Percentiles rank a stretch among this genome's conserved stretches.
Conservation (phyloP, 1,140 invertebrate species). For the Nomia melanderi region DNA sequence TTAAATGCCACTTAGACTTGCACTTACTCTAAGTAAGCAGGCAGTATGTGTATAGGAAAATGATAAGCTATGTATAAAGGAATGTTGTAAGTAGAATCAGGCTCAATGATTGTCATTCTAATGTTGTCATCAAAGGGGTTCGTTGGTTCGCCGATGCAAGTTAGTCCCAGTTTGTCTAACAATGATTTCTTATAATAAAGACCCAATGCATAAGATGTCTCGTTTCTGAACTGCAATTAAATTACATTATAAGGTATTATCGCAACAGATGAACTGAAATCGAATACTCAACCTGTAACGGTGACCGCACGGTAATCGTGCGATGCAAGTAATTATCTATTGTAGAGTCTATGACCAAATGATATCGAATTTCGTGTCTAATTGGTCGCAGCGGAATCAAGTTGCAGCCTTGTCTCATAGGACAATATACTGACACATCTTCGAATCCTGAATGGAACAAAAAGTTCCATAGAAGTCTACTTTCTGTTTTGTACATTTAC, state of each 20-base stretch:
- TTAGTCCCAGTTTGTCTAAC: conserved; percentile 84
- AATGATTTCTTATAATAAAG: conserved; percentile 88
- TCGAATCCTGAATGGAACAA: conserved; percentile 83
- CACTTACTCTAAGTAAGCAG: conserved; percentile 87
- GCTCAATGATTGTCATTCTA: conserved; percentile 87
- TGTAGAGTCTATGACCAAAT: conserved; percentile 85
- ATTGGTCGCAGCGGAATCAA: conserved; percentile 86
- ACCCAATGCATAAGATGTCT: conserved; percentile 88
- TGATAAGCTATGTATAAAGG: conserved; percentile 91
- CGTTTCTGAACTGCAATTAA: conserved; percentile 87
- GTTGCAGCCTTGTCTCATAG: conserved; percentile 86
- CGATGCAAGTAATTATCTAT: conserved; percentile 83
- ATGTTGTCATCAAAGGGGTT: conserved; percentile 90
- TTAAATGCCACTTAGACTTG: not conserved
- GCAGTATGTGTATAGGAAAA: conserved; percentile 88
- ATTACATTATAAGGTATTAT: not conserved
- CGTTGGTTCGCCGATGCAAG: conserved; percentile 84
- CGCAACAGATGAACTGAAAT: not conserved
- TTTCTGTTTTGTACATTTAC: too few relatives aligned
- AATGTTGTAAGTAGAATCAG: conserved; percentile 87
- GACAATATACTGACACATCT: conserved; percentile 86
- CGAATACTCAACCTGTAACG: conserved; percentile 84
- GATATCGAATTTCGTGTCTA: conserved; percentile 85
- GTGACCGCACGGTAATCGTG: conserved; percentile 86
- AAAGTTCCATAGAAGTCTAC: not conserved